A percentile compares a stretch with the other conserved stretches of the same genome.
phyloP scores from a whole-genome alignment of 2,113 vertebrate species.

The Poecile atricapillus region DNA sequence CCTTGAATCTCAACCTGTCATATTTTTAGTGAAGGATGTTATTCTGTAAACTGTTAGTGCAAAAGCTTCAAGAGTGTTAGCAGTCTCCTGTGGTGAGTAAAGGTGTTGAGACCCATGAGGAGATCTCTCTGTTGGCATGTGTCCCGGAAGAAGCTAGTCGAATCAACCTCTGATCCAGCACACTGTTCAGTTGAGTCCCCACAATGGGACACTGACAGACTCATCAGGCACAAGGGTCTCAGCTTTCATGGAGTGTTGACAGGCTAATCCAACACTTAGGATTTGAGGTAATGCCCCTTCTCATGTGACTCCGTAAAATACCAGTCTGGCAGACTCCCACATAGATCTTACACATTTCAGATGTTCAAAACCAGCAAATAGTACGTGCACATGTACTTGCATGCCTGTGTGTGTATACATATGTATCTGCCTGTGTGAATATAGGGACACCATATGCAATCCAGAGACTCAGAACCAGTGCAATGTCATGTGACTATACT shows the following conservation, averaged over 20 bases:
- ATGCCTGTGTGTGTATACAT: not conserved
- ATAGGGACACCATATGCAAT: not conserved
- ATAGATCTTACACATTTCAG: not conserved
- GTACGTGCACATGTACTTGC: not conserved
- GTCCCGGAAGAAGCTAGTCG: not conserved
- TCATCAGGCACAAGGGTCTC: not conserved
- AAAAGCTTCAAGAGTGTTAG: not conserved
- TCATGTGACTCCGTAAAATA: not conserved
- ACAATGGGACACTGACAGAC: accelerated
- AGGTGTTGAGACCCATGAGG: not conserved
- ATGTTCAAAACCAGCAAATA: not conserved
- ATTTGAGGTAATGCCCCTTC: not conserved
- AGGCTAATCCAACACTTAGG: not conserved
- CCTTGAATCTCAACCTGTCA: not conserved
- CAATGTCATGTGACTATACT: not conserved
- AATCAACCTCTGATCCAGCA: accelerated
- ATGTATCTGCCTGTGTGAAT: not conserved
- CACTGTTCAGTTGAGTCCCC: no score
- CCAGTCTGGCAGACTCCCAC: not conserved
- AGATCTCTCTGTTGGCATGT: not conserved
- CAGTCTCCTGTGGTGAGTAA: not conserved
- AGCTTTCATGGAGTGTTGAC: not conserved
- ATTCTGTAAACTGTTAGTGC: not conserved
- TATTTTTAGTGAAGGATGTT: not conserved
- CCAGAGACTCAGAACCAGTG: not conserved